Evolutionary conservation across 2,797 vertebrate species (phyloP), one percentile per base, ranked within the genome.

Genomic region (Streptopelia turtur): DNA sequence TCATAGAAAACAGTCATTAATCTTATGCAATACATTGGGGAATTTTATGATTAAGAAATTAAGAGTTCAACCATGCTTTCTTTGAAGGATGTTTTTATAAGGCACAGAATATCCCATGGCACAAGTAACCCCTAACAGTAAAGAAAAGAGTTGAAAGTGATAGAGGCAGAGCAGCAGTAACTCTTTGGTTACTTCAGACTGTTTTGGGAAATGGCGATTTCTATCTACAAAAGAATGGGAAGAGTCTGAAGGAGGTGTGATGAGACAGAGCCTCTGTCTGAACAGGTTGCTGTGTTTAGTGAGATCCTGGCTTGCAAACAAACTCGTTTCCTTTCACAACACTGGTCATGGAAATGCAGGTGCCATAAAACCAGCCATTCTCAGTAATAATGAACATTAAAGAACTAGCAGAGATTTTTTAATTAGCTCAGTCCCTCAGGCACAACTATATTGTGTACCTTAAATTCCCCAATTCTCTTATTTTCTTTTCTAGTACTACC

Each of bases 1-100:
- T 93, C 71, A 59, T 16, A 92, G 20, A 70, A 94, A 78, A 74
- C 28, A 83, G 53, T 83, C 43, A 82, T 95, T 87, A 88, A 88
- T 92, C 72, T 83, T 76, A 16, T 1, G 13, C 59, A 92, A 31
- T 79, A n/a, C 50, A 83, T 25, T 24, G 37, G 87, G 66, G 79
- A 81, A 47, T 77, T 53, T 64, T 45, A 52, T 43, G 65, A 89
- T 88, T 25, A 52, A 83, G 83, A 89, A 92, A 81, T 81, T 50
- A 87, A 63, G 87, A 90, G 33, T 94, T 93, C 78, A 86, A 4
- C 35, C 6, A 13, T 41, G 30, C 33, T 83, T 90, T 50, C 52
- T 86, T 74, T 83, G 69, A 93, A 83, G 52, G 71, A 39, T 83
- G 13, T 65, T 94, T 88, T 94, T 78, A 65, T 28, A 87, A 91